A percentile compares a stretch with the other conserved stretches of the same genome.
Conservation (phyloP, 2,888 invertebrate genomes). For the Lasioglossum calceatum region DNA sequence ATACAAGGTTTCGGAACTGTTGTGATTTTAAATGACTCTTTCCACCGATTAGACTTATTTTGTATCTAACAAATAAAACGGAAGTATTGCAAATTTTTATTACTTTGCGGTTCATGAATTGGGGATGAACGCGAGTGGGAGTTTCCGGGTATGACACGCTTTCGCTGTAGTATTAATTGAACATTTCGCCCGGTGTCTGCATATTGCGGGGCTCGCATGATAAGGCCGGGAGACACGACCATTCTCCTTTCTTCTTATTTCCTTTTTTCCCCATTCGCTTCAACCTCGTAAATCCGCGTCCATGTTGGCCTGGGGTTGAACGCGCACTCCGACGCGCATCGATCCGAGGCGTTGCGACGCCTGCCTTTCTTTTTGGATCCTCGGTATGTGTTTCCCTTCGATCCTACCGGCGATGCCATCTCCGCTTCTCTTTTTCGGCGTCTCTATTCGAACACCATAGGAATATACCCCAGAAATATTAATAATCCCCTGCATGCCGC, state of each 20-base stretch:
- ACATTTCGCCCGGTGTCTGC: conserved; percentile 12
- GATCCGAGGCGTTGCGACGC: conserved; percentile 78
- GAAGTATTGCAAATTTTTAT: neutral
- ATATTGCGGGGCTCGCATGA: neutral
- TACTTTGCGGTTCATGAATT: neutral
- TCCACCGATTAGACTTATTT: neutral
- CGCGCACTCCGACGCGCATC: conserved; percentile 80
- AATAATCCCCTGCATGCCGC: neutral
- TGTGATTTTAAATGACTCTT: neutral
- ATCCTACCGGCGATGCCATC: conserved; percentile 59
- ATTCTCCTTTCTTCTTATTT: conserved; percentile 55
- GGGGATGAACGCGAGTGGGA: neutral
- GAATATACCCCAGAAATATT: conserved; percentile 14
- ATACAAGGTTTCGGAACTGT: too few relatives aligned
- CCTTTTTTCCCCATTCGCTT: conserved; percentile 69
- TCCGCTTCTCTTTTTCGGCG: conserved; percentile 32
- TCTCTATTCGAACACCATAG: conserved; percentile 35
- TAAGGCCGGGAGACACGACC: conserved; percentile 53
- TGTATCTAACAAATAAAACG: neutral
- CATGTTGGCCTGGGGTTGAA: conserved; percentile 78
- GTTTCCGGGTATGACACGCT: neutral
- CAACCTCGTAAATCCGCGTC: conserved; percentile 75
- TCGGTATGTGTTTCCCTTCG: conserved; percentile 73
- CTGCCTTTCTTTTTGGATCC: conserved; percentile 77
- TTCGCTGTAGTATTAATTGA: neutral